Evolutionary conservation across 2,113 vertebrate genomes (phyloP).

Genomic region (Silurus glanis): DNA sequence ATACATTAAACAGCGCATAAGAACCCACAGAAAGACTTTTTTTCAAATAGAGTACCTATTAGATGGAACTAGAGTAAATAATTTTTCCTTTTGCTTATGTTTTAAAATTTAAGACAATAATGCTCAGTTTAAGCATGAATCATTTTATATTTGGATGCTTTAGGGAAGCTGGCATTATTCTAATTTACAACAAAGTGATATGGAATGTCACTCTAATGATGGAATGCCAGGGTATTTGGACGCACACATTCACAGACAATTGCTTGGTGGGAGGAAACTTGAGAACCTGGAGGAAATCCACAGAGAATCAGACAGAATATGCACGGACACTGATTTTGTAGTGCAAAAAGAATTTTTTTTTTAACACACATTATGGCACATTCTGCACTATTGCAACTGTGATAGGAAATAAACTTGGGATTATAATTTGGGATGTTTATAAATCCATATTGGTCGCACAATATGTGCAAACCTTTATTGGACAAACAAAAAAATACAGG

Average conservation of each 20-base stretch:
- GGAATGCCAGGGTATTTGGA: not conserved
- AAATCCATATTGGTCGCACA: not conserved
- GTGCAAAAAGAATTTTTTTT: no score
- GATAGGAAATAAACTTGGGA: not conserved
- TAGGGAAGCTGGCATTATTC: not conserved
- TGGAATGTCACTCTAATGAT: not conserved
- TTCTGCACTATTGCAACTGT: not conserved
- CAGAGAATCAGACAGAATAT: not conserved
- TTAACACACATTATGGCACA: not conserved
- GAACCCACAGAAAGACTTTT: not conserved
- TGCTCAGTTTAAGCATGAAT: not conserved
- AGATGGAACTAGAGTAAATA: not conserved
- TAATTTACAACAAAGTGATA: slow-evolving; percentile 6
- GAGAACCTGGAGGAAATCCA: not conserved
- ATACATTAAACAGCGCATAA: not conserved
- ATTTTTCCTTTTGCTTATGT: not conserved
- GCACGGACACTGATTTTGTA: not conserved
- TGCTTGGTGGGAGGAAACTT: not conserved
- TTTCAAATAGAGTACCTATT: not conserved
- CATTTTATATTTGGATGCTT: not conserved
- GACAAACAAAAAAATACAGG: not conserved
- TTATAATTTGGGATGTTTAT: not conserved
- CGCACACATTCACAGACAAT: not conserved
- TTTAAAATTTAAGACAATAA: not conserved
- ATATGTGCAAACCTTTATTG: not conserved